phyloP scores from a whole-genome alignment of 2,888 invertebrate species.

The Branchipolynoe longqiensis region DNA sequence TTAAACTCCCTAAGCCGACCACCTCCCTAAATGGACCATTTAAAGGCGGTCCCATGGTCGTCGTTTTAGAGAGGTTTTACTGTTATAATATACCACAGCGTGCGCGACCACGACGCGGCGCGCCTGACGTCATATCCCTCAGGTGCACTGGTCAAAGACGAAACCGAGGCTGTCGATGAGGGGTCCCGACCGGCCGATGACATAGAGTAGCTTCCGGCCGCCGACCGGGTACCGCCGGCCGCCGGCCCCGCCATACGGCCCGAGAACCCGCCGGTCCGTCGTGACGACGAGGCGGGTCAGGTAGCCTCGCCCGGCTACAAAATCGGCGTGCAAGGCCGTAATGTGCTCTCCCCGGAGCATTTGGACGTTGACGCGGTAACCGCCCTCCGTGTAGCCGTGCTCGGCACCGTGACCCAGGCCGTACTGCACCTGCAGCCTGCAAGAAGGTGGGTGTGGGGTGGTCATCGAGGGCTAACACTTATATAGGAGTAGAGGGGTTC shows the following conservation, averaged over 20 bases:
- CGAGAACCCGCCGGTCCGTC: conserved; percentile 26
- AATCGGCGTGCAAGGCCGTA: conserved; percentile 26
- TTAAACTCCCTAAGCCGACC: too few species aligned
- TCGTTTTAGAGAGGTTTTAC: too few species aligned
- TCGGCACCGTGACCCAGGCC: conserved; percentile 12
- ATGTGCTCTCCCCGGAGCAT: conserved; percentile 31
- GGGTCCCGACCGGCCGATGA: conserved; percentile 30
- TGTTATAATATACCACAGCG: too few species aligned
- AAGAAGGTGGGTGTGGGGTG: not conserved
- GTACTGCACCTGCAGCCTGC: conserved; percentile 51
- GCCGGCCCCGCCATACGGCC: conserved; percentile 46
- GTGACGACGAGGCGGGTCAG: conserved; percentile 34
- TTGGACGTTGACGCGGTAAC: conserved; percentile 28
- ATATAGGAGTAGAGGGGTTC: too few species aligned
- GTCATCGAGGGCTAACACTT: too few species aligned
- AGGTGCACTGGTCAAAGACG: conserved; percentile 40
- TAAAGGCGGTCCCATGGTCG: too few species aligned
- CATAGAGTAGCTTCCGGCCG: conserved; percentile 36
- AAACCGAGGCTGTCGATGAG: conserved; percentile 38
- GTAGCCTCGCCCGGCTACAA: conserved; percentile 28
- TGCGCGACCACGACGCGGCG: too few species aligned
- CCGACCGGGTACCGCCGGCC: not conserved
- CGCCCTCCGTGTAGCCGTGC: conserved; percentile 49
- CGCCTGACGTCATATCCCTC: not conserved
- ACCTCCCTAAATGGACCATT: too few species aligned